Conservation (phyloP, 2,888 invertebrate species). For the Aleiodes testaceus region DNA sequence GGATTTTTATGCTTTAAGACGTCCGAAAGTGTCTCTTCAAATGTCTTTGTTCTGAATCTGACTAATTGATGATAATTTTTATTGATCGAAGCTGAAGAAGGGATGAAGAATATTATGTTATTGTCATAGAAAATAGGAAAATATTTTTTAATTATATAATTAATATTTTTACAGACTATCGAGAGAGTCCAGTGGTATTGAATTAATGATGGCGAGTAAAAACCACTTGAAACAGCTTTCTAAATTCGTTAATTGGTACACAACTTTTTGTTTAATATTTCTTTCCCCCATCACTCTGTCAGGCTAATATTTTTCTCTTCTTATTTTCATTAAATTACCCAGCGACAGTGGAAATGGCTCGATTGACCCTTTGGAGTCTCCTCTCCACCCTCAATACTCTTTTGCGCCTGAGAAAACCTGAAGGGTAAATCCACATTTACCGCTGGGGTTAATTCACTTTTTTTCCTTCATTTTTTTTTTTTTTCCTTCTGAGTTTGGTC, state of each 20-base stretch:
- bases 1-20: constrained; percentile 19
- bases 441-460: constrained; percentile 48
- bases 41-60: not conserved
- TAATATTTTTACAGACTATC: too few species aligned
- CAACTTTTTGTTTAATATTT: constrained; percentile 29
- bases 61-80: constrained; percentile 2
- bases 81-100: not conserved
- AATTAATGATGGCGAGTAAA: constrained; percentile 11
- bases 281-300: not conserved
- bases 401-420: constrained; percentile 49
- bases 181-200: not conserved
- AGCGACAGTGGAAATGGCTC: constrained; percentile 34
- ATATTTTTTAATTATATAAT: too few species aligned
- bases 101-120: too few species aligned
- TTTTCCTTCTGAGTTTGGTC: constrained; percentile 47
- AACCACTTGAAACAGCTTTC: constrained; percentile 8
- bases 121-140: too few species aligned
- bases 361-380: constrained; percentile 41
- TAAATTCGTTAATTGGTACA: constrained; percentile 22
- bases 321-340: constrained; percentile 50
- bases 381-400: constrained; percentile 31
- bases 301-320: constrained; percentile 23
- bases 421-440: constrained; percentile 47
- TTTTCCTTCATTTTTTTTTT: not conserved
- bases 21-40: not conserved